Percentiles rank a stretch among this genome's conserved stretches.
These are phyloP conservation scores for Mythimna lalbum DNA, from an alignment of 2,888 invertebrate species.

Conservation along the genomic window DNA sequence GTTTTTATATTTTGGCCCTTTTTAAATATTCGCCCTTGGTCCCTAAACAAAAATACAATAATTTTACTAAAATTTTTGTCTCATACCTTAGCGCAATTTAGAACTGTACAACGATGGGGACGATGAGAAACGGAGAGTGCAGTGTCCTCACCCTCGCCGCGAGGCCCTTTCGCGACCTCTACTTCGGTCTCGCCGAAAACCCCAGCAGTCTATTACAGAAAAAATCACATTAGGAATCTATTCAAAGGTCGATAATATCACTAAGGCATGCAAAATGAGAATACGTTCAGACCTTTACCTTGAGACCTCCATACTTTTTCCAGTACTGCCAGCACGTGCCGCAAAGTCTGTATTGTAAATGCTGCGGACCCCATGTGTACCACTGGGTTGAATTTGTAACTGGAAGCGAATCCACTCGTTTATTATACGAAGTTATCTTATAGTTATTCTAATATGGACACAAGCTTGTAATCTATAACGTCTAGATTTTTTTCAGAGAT, in stretches of 20 bases:
- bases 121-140: slow-evolving; percentile 92
- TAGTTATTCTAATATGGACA: not conserved
- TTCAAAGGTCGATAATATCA: slow-evolving; percentile 30
- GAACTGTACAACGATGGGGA: slow-evolving; percentile 97
- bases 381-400: slow-evolving; percentile 96
- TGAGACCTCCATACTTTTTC: slow-evolving; percentile 99
- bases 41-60: not conserved
- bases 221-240: slow-evolving; percentile 19
- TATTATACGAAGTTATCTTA: not conserved
- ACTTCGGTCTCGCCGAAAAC: slow-evolving; percentile 87
- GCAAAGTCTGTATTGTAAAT: slow-evolving; percentile 98
- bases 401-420: slow-evolving; percentile 73
- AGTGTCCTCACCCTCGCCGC: slow-evolving; percentile 86
- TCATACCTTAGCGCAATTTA: slow-evolving; percentile 95
- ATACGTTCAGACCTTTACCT: slow-evolving; percentile 85
- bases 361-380: slow-evolving; percentile 99
- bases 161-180: slow-evolving; percentile 79
- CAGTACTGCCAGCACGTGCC: slow-evolving; percentile 99
- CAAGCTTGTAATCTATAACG: slow-evolving; percentile 12
- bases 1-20: no score
- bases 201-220: slow-evolving; percentile 81
- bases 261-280: slow-evolving; percentile 32
- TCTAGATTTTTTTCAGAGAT: not conserved
- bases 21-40: no score
- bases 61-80: not conserved